Percentiles rank a stretch among this genome's conserved stretches.
Evolutionary conservation across 2,797 vertebrate species (phyloP).

Genomic region (Ctenosaura bakeri): DNA sequence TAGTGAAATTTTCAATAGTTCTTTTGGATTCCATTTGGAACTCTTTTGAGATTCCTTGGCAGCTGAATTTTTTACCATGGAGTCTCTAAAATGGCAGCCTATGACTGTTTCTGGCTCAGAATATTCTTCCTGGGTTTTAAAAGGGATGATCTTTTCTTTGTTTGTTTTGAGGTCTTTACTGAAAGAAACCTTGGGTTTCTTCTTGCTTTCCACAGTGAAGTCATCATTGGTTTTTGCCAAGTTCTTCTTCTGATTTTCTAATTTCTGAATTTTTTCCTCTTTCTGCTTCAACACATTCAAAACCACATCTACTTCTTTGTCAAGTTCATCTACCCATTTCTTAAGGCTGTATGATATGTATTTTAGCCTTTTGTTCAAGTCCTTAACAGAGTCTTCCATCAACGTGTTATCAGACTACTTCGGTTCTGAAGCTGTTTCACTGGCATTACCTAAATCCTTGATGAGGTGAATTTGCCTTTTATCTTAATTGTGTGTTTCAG

Average conservation of each 20-base stretch:
- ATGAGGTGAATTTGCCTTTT: constrained; percentile 7
- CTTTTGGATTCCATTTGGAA: constrained; percentile 6
- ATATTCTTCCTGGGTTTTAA: not conserved
- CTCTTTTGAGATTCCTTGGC: constrained; percentile 25
- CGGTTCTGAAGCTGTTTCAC: constrained; percentile 27
- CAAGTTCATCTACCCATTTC: constrained; percentile 36
- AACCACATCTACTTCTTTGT: constrained; percentile 8
- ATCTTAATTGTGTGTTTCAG: not conserved
- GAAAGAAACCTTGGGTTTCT: constrained; percentile 24
- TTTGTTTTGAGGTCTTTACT: not conserved
- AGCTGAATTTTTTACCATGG: not conserved
- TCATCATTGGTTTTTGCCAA: constrained; percentile 29
- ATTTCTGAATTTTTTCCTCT: constrained; percentile 34
- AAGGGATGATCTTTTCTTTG: not conserved
- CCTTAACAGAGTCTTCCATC: constrained; percentile 34
- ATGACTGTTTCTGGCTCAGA: constrained; percentile 8
- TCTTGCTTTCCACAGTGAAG: constrained; percentile 21
- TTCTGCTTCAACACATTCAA: constrained; percentile 2
- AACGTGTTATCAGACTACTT: constrained; percentile 27
- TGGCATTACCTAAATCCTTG: constrained; percentile 10
- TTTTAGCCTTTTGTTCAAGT: not conserved
- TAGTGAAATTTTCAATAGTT: not conserved
- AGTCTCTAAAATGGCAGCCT: not conserved
- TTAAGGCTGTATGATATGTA: constrained; percentile 14
- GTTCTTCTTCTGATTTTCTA: constrained; percentile 39